Conservation (phyloP, 37 sponge, comb jelly and placozoan genomes). For the Beroe ovata region DNA sequence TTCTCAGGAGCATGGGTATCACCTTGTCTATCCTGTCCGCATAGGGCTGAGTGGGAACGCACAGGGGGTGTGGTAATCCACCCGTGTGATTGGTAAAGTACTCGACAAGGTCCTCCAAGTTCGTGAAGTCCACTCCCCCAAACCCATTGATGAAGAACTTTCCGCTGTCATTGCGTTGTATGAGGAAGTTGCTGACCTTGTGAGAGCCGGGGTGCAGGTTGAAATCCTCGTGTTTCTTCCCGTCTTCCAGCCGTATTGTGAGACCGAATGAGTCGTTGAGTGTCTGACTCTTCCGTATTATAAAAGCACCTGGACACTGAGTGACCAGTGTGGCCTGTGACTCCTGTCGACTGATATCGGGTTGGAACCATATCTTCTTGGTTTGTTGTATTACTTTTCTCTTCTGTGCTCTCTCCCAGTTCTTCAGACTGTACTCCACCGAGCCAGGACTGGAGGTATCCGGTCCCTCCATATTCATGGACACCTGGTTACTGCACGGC, state of each 20-base stretch:
- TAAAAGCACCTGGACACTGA: slow-evolving; percentile 54
- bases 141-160: slow-evolving; percentile 54
- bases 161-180: slow-evolving; percentile 19
- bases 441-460: not conserved
- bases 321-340: slow-evolving; percentile 53
- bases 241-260: slow-evolving; percentile 51
- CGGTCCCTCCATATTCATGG: not conserved
- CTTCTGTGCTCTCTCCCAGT: slow-evolving; percentile 31
- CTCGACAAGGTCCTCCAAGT: slow-evolving; percentile 47
- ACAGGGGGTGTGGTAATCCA: slow-evolving; percentile 64
- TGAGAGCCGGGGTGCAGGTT: slow-evolving; percentile 60
- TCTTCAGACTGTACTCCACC: slow-evolving; percentile 16
- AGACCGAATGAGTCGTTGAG: slow-evolving; percentile 1
- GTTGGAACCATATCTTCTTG: slow-evolving; percentile 34
- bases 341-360: slow-evolving; percentile 19
- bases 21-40: slow-evolving; percentile 57
- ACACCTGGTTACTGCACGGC: slow-evolving; percentile 34
- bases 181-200: slow-evolving; percentile 66
- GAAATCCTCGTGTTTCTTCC: slow-evolving; percentile 38
- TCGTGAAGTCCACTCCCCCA: slow-evolving; percentile 4
- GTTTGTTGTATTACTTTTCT: slow-evolving; percentile 20
- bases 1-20: slow-evolving; percentile 53
- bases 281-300: slow-evolving; percentile 43
- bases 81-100: slow-evolving; percentile 66
- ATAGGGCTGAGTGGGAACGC: slow-evolving; percentile 52